Evolutionary conservation across 2,113 vertebrate genomes (phyloP).

Genomic region (Pterocles gutturalis): DNA sequence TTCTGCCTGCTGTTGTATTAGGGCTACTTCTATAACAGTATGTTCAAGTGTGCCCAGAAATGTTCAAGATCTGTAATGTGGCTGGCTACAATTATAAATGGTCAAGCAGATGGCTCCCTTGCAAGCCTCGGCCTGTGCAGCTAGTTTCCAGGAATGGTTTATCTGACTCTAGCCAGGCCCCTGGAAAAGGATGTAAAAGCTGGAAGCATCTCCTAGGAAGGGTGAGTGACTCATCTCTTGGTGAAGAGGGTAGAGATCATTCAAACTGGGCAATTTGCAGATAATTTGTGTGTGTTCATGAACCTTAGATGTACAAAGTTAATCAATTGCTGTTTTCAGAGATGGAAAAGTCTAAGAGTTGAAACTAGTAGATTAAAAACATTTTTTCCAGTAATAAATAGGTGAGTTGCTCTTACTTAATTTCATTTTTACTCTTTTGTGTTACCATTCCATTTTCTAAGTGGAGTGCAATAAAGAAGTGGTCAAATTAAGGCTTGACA

Average conservation of each 20-base stretch:
- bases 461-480: neutral
- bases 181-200: neutral
- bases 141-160: neutral
- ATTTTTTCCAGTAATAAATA: neutral
- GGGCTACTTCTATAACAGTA: neutral
- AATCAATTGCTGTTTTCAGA: neutral
- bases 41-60: neutral
- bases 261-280: neutral
- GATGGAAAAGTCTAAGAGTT: neutral
- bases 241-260: neutral
- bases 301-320: neutral
- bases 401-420: neutral
- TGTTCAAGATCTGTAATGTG: neutral
- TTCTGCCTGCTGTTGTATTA: neutral
- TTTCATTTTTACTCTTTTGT: neutral
- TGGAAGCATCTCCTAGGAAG: neutral
- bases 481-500: neutral
- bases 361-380: neutral
- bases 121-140: neutral
- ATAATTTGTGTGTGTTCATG: neutral
- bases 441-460: neutral
- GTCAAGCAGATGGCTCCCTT: neutral
- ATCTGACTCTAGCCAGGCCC: neutral
- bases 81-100: neutral
- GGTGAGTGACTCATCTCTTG: neutral